These are phyloP conservation scores for Festucalex cinctus DNA, from an alignment of 2,113 vertebrate species.

Conservation along the genomic window DNA sequence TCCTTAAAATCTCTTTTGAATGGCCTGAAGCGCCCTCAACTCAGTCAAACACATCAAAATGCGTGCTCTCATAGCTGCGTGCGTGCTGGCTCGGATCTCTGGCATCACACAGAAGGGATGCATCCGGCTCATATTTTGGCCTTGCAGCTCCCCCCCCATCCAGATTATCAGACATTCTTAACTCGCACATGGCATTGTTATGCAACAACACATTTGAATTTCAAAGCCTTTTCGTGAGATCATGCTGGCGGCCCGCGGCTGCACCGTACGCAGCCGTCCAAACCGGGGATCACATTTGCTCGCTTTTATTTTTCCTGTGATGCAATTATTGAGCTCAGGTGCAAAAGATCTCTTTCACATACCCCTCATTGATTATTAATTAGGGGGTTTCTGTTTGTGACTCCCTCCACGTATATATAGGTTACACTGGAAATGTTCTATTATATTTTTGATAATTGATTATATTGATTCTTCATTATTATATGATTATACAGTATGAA, in stretches of 20 bases:
- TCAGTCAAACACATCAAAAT: too few relatives aligned
- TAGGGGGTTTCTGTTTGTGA: background rate
- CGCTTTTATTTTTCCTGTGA: conserved; percentile 14
- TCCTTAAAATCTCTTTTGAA: background rate
- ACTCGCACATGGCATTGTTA: conserved; percentile 62
- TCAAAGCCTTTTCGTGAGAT: conserved; percentile 51
- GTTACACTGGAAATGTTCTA: too few relatives aligned
- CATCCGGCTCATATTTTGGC: conserved; percentile 39
- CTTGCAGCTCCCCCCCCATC: conserved; percentile 9
- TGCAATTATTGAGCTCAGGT: conserved; percentile 4
- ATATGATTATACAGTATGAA: too few relatives aligned
- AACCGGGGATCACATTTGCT: conserved; percentile 21
- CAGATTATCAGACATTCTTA: conserved; percentile 59
- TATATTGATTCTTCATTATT: too few relatives aligned
- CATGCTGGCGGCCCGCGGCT: conserved; percentile 30
- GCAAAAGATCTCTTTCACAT: background rate
- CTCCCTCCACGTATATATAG: background rate
- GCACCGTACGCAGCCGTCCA: conserved; percentile 12
- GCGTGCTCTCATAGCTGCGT: background rate
- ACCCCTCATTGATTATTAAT: too few relatives aligned
- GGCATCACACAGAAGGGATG: conserved; percentile 42
- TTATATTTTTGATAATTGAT: too few relatives aligned
- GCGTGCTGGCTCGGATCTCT: conserved; percentile 24
- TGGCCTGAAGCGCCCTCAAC: too few relatives aligned
- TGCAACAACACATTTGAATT: conserved; percentile 63